Conservation (phyloP, 2,888 invertebrate species). For the Lepidonotus clava region DNA sequence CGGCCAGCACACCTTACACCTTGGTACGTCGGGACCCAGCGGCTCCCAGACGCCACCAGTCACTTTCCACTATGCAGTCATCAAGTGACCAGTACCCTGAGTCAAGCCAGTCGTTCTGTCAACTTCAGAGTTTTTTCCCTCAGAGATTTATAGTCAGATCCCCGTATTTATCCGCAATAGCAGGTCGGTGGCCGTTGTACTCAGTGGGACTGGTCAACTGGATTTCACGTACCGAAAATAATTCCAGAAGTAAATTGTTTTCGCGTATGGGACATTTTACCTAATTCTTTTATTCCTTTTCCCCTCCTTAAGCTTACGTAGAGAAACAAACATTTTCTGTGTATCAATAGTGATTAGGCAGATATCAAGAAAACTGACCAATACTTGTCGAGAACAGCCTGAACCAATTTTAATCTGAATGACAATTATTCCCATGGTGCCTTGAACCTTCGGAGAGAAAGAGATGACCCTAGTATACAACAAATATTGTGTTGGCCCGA, state of each 20-base stretch:
- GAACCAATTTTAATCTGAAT: constrained; percentile 18
- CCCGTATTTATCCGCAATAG: neutral
- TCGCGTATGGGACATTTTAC: neutral
- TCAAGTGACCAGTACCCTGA: neutral
- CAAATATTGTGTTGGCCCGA: too few species aligned
- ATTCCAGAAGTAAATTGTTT: neutral
- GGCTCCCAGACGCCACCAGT: neutral
- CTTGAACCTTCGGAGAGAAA: constrained; percentile 22
- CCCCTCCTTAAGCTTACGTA: constrained; percentile 8
- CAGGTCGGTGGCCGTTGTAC: too few species aligned
- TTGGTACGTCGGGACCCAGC: neutral
- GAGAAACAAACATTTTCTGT: neutral
- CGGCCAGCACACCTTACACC: neutral
- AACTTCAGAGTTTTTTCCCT: too few species aligned
- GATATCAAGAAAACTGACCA: constrained; percentile 20
- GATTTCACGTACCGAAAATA: neutral
- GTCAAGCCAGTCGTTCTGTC: constrained; percentile 5
- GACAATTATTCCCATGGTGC: constrained; percentile 3
- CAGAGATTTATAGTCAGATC: neutral
- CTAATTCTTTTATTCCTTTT: neutral
- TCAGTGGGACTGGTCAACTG: neutral
- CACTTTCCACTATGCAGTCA: neutral
- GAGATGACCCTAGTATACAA: constrained; percentile 1
- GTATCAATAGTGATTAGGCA: constrained; percentile 10
- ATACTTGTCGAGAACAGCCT: constrained; percentile 37